Conservation (phyloP, 2,113 vertebrate species). For the human region GRCh38 chr13:104015501-104016000, state of each 20-base stretch:
- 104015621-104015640: conserved; percentile 12
- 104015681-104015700: conserved; percentile 7
- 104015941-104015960: conserved; percentile 40
- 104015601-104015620: neutral
- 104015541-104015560: neutral
- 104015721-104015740: conserved; percentile 30
- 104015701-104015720: conserved; percentile 48
- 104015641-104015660: conserved; percentile 27
- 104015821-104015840: conserved; percentile 53
- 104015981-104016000: neutral
- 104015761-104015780: conserved; percentile 43
- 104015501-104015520: neutral
- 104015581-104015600: neutral
- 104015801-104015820: conserved; percentile 60
- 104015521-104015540: neutral
- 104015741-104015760: conserved; percentile 67
- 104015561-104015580: neutral
- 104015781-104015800: conserved; percentile 69
- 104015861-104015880: conserved; percentile 67
- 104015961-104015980: neutral
- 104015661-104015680: conserved; percentile 46
- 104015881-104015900: conserved; percentile 59
- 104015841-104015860: conserved; percentile 53
- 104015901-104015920: neutral
- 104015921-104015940: conserved; percentile 3